phyloP scores from a whole-genome alignment of 2,888 invertebrate species.

The Leptura quadrifasciata region DNA sequence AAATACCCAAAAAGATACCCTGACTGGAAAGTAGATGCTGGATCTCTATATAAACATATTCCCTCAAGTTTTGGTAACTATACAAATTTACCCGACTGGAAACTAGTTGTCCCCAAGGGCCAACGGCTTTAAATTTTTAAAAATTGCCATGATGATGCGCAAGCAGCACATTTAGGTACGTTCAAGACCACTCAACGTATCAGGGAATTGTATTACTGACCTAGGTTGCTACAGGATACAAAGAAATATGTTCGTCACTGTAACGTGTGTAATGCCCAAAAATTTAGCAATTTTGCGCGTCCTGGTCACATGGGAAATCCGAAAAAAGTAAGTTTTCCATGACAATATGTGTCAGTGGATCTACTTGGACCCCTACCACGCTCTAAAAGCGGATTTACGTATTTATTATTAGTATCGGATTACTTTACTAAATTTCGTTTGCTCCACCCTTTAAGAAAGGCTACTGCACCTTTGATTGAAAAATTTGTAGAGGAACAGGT shows the following conservation, averaged over 20 bases:
- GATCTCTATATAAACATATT: constrained; percentile 19
- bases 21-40: constrained; percentile 12
- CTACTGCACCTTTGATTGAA: constrained; percentile 23
- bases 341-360: too few species aligned
- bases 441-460: constrained; percentile 20
- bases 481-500: constrained; percentile 40
- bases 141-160: neutral
- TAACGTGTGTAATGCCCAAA: constrained; percentile 43
- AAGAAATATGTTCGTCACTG: constrained; percentile 41
- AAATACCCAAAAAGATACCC: constrained; percentile 27
- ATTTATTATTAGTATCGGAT: constrained; percentile 40
- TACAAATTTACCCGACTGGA: constrained; percentile 11
- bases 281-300: constrained; percentile 35
- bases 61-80: neutral
- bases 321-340: too few species aligned
- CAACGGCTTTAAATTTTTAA: neutral
- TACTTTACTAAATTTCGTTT: too few species aligned
- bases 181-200: too few species aligned
- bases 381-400: constrained; percentile 10
- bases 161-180: neutral
- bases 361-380: too few species aligned
- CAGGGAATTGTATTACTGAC: too few species aligned
- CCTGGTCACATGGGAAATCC: neutral
- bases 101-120: constrained; percentile 14
- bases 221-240: too few species aligned